Evolutionary conservation across 2,888 invertebrate species (phyloP).

Genomic region (Carterocephalus palaemon): DNA sequence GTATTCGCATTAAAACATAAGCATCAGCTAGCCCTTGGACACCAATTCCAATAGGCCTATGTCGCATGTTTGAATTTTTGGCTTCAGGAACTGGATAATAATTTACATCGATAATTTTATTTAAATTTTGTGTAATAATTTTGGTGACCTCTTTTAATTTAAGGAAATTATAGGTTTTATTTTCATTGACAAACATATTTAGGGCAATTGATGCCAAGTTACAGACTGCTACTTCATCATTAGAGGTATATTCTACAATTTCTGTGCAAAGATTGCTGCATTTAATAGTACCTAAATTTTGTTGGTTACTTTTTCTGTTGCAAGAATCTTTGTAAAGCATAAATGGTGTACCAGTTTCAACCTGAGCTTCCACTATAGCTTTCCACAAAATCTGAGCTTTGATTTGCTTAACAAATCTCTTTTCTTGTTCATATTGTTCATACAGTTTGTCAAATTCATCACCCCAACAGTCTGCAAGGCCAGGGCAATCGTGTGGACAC

Average conservation of each 20-base stretch:
- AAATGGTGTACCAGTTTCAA: conserved; percentile 98
- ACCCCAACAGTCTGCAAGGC: conserved; percentile 95
- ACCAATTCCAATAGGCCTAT: conserved; percentile 94
- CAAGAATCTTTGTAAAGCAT: conserved; percentile 98
- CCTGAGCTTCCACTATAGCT: conserved; percentile 95
- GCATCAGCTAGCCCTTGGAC: conserved; percentile 98
- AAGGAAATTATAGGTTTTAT: conserved; percentile 90
- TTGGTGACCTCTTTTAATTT: conserved; percentile 93
- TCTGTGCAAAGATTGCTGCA: conserved; percentile 99
- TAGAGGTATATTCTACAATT: conserved; percentile 95
- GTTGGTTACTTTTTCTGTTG: conserved; percentile 97
- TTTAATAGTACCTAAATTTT: conserved; percentile 98
- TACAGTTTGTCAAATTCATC: conserved; percentile 95
- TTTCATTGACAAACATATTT: conserved; percentile 92
- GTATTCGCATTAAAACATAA: conserved; percentile 94
- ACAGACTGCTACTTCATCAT: conserved; percentile 97
- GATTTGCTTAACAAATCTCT: conserved; percentile 82
- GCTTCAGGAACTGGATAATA: conserved; percentile 97
- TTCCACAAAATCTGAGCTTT: conserved; percentile 95
- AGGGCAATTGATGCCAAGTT: conserved; percentile 98
- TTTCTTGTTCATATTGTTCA: conserved; percentile 89
- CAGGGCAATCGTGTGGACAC: conserved; percentile 97
- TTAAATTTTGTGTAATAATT: conserved; percentile 92
- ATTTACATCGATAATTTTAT: conserved; percentile 98
- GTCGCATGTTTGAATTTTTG: conserved; percentile 89